Base-by-base conservation (phyloP, 2,888 invertebrate species). In the Torymus aiolomorphi region DNA sequence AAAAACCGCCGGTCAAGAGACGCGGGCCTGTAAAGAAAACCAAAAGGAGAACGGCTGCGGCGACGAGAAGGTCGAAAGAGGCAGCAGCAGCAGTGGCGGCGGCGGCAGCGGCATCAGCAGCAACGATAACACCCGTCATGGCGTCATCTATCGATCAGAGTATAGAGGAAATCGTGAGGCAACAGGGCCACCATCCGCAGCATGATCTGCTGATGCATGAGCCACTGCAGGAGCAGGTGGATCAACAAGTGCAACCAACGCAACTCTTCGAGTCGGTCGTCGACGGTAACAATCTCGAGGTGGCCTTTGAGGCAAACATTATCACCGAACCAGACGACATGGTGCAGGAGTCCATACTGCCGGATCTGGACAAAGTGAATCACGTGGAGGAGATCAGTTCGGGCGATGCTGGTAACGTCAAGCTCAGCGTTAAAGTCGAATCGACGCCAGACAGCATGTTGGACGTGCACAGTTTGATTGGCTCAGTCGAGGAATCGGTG, bases 401-500 rank as follows among this genome's bases (percentile, higher is more conserved):
- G 20, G 76, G 77, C 11, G 84, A 61, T 42, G 51, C 81, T 3
- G 85, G 86, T 10, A 87, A 86, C 70, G 86, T 90, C 51, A 86
- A 88, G 67, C 83, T 88, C 3, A 88, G 86, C 81, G 86, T 89
- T 1, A 88, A 90, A 78, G 87, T 88, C 67, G 91, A 91, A 77
- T 89, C 91, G 66, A 79, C 86, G 1, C 83, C 86, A 0, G 83
- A 85, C 8, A 82, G 84, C 49, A 82, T 87, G 69, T 78, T 88
- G 42, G 84, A 83, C 42, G 83, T 86, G 69, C 85, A 88, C 61
- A 87, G 83, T 80, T 82, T 89, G 67, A 87, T 88, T 10, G 90
- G 92, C 70, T 86, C 91, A 0, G 88, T 91, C 16, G 92, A 92
- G 78, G 92, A 92, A 76, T 91, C 87, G 54, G 91, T 88, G 86